Conservation (phyloP, 2,797 vertebrate genomes). For the Tolypeutes matacus region DNA sequence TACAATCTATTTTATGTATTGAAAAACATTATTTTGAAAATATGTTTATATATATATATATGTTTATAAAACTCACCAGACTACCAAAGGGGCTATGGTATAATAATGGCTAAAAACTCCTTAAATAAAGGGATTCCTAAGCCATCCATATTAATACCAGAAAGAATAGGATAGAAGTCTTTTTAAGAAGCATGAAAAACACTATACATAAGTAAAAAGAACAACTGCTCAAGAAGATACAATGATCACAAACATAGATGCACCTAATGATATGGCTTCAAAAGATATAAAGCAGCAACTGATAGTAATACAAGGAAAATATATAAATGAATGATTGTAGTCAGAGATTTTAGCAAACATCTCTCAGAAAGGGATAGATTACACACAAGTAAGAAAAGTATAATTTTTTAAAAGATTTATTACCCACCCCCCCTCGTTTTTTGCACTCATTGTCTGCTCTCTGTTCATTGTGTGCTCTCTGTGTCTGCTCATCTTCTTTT, state of each 20-base stretch:
- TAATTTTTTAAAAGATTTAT: background rate
- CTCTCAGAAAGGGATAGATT: background rate
- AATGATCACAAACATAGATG: background rate
- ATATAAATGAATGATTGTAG: background rate
- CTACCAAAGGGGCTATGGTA: background rate
- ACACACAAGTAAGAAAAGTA: background rate
- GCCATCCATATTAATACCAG: background rate
- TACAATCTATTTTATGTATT: background rate
- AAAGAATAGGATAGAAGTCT: background rate
- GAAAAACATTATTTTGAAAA: constrained; percentile 15
- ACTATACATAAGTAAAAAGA: background rate
- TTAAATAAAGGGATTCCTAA: constrained; percentile 2
- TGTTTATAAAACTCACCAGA: background rate
- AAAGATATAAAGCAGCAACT: constrained; percentile 33
- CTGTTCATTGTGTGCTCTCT: too few species aligned
- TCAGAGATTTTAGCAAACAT: constrained; percentile 10
- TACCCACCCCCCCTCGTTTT: too few species aligned
- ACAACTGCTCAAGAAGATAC: background rate
- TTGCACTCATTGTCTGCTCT: too few species aligned
- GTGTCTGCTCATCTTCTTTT: too few species aligned
- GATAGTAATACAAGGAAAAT: background rate
- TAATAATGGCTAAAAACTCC: background rate
- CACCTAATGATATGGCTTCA: constrained; percentile 14
- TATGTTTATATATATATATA: background rate
- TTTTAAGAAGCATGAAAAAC: background rate